Base-by-base conservation (phyloP, 2,888 invertebrate genomes). In the Ametastegia equiseti region DNA sequence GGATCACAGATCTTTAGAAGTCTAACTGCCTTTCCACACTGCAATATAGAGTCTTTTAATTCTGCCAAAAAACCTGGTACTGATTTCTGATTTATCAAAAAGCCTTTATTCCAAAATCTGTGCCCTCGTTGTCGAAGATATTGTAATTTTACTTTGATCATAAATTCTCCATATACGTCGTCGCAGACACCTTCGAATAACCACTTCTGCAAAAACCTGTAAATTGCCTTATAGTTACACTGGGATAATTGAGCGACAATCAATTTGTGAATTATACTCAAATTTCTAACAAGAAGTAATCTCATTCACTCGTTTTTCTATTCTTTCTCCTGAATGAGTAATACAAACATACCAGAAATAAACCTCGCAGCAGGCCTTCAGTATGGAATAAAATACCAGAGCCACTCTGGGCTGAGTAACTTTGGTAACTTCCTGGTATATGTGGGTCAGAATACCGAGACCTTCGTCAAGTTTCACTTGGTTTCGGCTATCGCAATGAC, bases 121-220 rank as follows among this genome's bases (percentile, higher is more conserved):
- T 95, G 94, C 0, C 94, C 94, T 30, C 93, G 92, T 42, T 94
- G 94, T 83, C 94, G 94, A 23, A 94, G 92, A 86, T 95, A 95
- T 82, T 95, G 94, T 0, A 93, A 92, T 87, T 95, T 95, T 23
- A 95, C 93, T 73, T 94, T 94, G 79, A 98, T 96, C 92, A 98
- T 98, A 87, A 98, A 97, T 92, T 98, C 98, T 85, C 96, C 95
- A 87, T 95, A 95, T 15, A 94, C 93, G 90, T 98, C 98, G 83
- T 96, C 95, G 19, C 98, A 92, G 78, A 94, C 94, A 0, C 98
- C 98, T 89, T 97, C 96, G 88, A 97, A 96, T 82, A 98, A 94
- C 95, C 98, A 98, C 82, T 95, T 94, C 88, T 96, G 95, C 47
- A 98, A 93, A 88, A 96, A 95, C 82, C 95, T 94, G 87, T 83